A percentile compares a stretch with the other conserved stretches of the same genome.
Conservation (phyloP, 23 tunicate genomes). For the Trididemnum miniatum region DNA sequence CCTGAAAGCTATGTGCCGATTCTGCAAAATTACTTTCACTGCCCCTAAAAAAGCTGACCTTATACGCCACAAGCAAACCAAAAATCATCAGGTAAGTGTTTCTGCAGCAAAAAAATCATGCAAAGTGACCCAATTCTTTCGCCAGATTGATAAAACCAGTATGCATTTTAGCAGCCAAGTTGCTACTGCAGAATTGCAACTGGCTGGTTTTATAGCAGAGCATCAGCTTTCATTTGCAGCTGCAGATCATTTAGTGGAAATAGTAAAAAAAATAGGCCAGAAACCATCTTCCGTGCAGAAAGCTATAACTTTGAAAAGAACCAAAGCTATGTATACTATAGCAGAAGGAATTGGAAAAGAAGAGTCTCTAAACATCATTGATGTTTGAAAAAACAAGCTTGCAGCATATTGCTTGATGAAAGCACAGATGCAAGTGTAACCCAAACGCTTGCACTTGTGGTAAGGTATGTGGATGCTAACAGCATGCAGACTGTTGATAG, state of each 20-base stretch:
- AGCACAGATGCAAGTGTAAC: slow-evolving; percentile 6
- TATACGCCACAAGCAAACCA: slow-evolving; percentile 36
- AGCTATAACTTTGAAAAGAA: too few species aligned
- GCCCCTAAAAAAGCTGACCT: slow-evolving; percentile 34
- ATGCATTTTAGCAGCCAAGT: slow-evolving; percentile 32
- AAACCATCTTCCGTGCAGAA: too few species aligned
- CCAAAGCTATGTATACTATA: slow-evolving; percentile 1
- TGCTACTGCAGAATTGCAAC: slow-evolving; percentile 35
- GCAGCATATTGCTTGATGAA: neutral
- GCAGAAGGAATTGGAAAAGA: neutral
- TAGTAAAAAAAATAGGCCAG: slow-evolving; percentile 32
- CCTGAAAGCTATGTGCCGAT: slow-evolving; percentile 24
- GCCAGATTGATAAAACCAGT: slow-evolving; percentile 31
- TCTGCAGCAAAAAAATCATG: slow-evolving; percentile 28
- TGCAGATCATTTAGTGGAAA: slow-evolving; percentile 36
- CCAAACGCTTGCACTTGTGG: slow-evolving; percentile 4
- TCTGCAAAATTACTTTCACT: slow-evolving; percentile 29
- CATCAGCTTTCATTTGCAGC: slow-evolving; percentile 29
- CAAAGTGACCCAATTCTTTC: slow-evolving; percentile 27
- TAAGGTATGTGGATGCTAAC: neutral
- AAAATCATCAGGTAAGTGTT: slow-evolving; percentile 28
- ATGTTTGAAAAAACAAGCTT: neutral
- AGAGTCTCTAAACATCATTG: slow-evolving; percentile 5
- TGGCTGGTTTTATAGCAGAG: slow-evolving; percentile 29
- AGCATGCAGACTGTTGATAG: slow-evolving; percentile 5